Evolutionary conservation across 2,797 vertebrate genomes (phyloP), one percentile per base, ranked within the genome.

Genomic region (Ptychadena robeensis): DNA sequence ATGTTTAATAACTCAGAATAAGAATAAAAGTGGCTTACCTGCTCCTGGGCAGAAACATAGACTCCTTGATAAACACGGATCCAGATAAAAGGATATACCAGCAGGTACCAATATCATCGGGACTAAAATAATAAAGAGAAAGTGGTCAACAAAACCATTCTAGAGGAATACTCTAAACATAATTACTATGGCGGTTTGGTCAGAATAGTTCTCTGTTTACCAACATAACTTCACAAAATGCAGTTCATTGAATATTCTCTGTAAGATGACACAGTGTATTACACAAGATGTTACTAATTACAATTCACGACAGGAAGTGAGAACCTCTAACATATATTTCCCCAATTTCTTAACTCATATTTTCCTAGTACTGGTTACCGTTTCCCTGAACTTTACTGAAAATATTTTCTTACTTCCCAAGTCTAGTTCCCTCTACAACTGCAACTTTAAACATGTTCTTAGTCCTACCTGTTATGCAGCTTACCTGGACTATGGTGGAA

Each of bases 1-100:
- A 53, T 53, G 5, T 53, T 53, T 6, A 53, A 22, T 18, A 53
- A 53, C 22, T 22, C 4, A 35, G 30, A 40, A 25, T 30, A 31
- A 53, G 9, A 38, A 28, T 12, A n/a, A 15, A 27, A 35, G 44
- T 30, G 37, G 48, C 83, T 12, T 95, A 99, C 98, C 98, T 99
- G 96, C 98, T 99, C 87, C 98, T 95, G 80, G 98, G 98, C 87
- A 99, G 93, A 91, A 99, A 99, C 98, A 99, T 99, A 85, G 98
- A 99, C 87, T 99, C 98, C 91, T 99, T 99, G 91, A 99, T 99
- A 94, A 99, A 99, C 89, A 99, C 98, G 0, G 98, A 99, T 70
- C 98, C 98, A 66, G 98, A 99, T 71, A 99, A 93, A 71, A 99
- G 95, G 87, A 99, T 99, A 90, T 98, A 99, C 98, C 98, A 99